A percentile compares a stretch with the other conserved stretches of the same genome.
These are phyloP conservation scores for Salpingus planirostris DNA, from an alignment of 2,888 invertebrate species.

Conservation along the genomic window DNA sequence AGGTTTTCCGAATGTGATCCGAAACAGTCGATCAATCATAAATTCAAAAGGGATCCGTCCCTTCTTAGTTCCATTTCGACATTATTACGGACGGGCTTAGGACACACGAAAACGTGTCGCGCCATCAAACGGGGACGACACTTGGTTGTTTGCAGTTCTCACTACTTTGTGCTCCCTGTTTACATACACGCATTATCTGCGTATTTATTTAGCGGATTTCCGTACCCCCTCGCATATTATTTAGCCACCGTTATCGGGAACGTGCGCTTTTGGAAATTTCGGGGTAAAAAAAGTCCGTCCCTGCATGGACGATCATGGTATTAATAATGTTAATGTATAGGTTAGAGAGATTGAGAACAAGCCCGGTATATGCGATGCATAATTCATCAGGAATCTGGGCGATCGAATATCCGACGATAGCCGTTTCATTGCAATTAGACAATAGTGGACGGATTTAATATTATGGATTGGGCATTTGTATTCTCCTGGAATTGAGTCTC, in stretches of 20 bases:
- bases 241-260: too few relatives aligned
- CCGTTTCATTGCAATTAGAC: conserved; percentile 38
- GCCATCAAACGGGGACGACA: conserved; percentile 16
- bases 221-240: too few relatives aligned
- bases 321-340: too few relatives aligned
- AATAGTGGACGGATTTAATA: conserved; percentile 38
- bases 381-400: conserved; percentile 14
- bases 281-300: too few relatives aligned
- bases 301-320: too few relatives aligned
- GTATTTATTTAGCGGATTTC: conserved; percentile 26
- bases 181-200: conserved; percentile 24
- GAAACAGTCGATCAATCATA: conserved; percentile 22
- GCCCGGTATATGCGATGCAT: too few relatives aligned
- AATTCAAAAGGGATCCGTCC: conserved; percentile 17
- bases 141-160: conserved; percentile 30
- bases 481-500: conserved; percentile 35
- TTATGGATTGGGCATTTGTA: conserved; percentile 38
- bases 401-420: conserved; percentile 26
- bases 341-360: too few relatives aligned
- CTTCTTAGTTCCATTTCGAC: conserved; percentile 10
- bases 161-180: conserved; percentile 24
- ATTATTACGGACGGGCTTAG: conserved; percentile 15
- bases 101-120: too few relatives aligned
- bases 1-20: conserved; percentile 10
- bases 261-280: too few relatives aligned